These are phyloP conservation scores for Magallana angulata DNA, from an alignment of 1,140 invertebrate species.

Conservation along the genomic window DNA sequence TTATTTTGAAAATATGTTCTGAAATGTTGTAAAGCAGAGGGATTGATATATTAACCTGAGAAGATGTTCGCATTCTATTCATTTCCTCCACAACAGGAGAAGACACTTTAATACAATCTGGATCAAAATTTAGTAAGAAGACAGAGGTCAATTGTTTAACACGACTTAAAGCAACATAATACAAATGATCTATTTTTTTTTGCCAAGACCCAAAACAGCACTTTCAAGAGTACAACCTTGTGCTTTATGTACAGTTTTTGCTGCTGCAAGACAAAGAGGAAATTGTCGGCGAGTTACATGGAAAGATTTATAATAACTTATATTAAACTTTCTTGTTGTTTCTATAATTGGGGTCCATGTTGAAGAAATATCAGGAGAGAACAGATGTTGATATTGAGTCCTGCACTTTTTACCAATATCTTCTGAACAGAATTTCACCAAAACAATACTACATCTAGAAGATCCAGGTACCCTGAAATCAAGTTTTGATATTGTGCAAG, in stretches of 20 bases:
- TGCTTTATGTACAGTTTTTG: slow-evolving; percentile 49
- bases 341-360: slow-evolving; percentile 46
- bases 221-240: slow-evolving; percentile 46
- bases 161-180: slow-evolving; percentile 51
- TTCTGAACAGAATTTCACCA: slow-evolving; percentile 40
- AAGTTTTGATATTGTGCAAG: slow-evolving; percentile 50
- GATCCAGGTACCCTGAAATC: slow-evolving; percentile 49
- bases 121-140: slow-evolving; percentile 32
- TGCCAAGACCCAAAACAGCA: slow-evolving; percentile 40
- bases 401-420: neutral
- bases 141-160: slow-evolving; percentile 32
- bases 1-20: neutral
- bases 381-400: slow-evolving; percentile 5
- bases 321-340: slow-evolving; percentile 6
- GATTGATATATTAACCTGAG: neutral
- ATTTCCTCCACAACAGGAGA: slow-evolving; percentile 28
- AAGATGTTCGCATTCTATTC: slow-evolving; percentile 22
- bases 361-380: neutral
- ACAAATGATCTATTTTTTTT: slow-evolving; percentile 33
- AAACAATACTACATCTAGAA: slow-evolving; percentile 53
- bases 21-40: neutral
- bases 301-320: slow-evolving; percentile 25
- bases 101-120: neutral
- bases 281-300: slow-evolving; percentile 38
- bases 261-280: slow-evolving; percentile 33